Conservation (phyloP, 2,797 vertebrate genomes). For the Poeciliopsis infans region DNA sequence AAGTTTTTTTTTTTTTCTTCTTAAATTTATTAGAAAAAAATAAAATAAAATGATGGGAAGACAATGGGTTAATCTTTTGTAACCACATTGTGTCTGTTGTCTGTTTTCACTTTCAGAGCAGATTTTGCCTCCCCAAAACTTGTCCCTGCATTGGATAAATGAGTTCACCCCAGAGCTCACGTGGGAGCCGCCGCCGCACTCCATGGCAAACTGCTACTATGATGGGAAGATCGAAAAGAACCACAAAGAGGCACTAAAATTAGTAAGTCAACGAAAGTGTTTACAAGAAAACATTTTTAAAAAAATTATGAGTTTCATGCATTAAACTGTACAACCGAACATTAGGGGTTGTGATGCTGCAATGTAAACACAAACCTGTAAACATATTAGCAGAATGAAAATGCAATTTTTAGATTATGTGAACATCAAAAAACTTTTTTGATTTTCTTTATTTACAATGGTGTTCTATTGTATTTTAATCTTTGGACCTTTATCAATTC, state of each 20-base stretch:
- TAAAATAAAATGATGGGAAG: not conserved
- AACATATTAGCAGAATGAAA: not conserved
- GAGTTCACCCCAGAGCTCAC: fast-evolving
- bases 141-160: fast-evolving
- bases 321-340: not conserved
- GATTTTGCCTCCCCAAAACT: constrained; percentile 19
- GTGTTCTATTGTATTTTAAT: not conserved
- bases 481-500: not conserved
- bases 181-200: constrained; percentile 17
- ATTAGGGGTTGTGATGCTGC: not conserved
- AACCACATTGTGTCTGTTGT: not conserved
- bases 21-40: not conserved
- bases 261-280: not conserved
- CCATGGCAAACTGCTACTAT: fast-evolving
- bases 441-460: not conserved
- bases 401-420: not conserved
- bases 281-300: not conserved
- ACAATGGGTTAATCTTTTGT: not conserved
- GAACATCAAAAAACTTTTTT: not conserved
- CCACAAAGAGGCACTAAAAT: fast-evolving
- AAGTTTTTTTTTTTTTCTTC: not conserved
- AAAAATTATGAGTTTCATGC: not conserved
- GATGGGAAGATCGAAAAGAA: fast-evolving
- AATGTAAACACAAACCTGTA: not conserved
- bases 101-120: constrained; percentile 5